Conservation (phyloP, 2,888 invertebrate genomes). For the Hololepta plana region DNA sequence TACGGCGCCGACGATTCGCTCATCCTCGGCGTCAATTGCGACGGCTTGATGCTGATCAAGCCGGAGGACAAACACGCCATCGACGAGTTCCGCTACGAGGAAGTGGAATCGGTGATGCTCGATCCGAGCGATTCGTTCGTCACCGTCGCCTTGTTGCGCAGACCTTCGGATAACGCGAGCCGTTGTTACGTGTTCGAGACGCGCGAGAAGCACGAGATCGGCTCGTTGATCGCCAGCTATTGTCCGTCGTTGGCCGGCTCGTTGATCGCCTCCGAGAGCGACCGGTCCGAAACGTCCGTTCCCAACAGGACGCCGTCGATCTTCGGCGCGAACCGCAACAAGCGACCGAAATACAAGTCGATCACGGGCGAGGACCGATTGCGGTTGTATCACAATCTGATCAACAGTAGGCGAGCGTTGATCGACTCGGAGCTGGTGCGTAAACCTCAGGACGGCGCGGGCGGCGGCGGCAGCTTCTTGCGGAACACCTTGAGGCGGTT, state of each 20-base stretch:
- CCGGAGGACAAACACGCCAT: conserved; percentile 83
- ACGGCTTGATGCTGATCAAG: conserved; percentile 80
- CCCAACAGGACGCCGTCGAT: not conserved
- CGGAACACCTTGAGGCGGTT: conserved; percentile 73
- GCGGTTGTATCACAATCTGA: conserved; percentile 71
- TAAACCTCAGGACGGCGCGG: conserved; percentile 66
- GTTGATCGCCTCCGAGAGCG: conserved; percentile 61
- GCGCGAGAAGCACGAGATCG: conserved; percentile 76
- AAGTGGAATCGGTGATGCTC: conserved; percentile 78
- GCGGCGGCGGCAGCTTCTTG: conserved; percentile 69
- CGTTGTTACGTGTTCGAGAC: conserved; percentile 84
- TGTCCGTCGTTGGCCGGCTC: conserved; percentile 70
- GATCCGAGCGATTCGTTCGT: conserved; percentile 87
- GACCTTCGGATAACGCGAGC: conserved; percentile 31
- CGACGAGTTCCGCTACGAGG: conserved; percentile 77
- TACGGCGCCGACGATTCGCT: conserved; percentile 29
- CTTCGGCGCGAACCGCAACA: conserved; percentile 39
- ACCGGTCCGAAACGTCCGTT: conserved; percentile 21
- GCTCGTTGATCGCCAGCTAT: conserved; percentile 81
- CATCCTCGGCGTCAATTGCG: conserved; percentile 74
- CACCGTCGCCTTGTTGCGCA: conserved; percentile 68
- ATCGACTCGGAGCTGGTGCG: conserved; percentile 69
- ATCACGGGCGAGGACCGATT: conserved; percentile 81
- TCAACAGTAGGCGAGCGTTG: conserved; percentile 63
- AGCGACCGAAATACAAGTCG: conserved; percentile 19